Conservation (phyloP, 2,797 vertebrate genomes). For the Catostomus latipinnis region DNA sequence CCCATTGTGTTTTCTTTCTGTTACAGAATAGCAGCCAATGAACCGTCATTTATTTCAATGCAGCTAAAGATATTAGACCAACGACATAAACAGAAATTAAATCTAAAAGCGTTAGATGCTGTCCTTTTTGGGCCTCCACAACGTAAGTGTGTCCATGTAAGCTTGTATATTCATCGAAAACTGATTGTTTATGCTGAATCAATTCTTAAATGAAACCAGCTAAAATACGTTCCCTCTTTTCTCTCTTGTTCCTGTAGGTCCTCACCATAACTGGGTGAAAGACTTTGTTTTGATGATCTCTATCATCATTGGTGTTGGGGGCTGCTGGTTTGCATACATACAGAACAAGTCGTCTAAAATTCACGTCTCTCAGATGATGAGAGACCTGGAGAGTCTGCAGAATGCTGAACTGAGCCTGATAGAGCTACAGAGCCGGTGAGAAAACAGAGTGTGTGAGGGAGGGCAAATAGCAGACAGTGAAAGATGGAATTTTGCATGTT, state of each 20-base stretch:
- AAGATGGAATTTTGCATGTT: neutral
- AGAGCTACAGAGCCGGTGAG: conserved; percentile 93
- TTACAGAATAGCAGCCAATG: conserved; percentile 94
- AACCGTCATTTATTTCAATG: conserved; percentile 91
- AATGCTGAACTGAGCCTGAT: conserved; percentile 91
- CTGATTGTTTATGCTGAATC: neutral
- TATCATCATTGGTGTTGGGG: conserved; percentile 95
- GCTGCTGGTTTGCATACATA: conserved; percentile 98
- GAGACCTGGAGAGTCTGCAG: conserved; percentile 95
- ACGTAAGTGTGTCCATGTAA: conserved; percentile 81
- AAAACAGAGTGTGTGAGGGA: neutral
- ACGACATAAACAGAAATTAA: conserved; percentile 96
- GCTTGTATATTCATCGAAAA: neutral
- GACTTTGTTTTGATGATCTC: conserved; percentile 95
- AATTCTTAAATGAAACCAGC: neutral
- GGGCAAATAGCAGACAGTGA: neutral
- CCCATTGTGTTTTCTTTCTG: conserved; percentile 7
- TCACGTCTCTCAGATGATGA: conserved; percentile 98
- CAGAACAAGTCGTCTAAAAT: conserved; percentile 97
- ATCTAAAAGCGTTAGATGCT: conserved; percentile 94
- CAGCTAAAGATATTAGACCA: conserved; percentile 95
- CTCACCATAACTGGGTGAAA: conserved; percentile 96
- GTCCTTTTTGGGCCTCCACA: conserved; percentile 95
- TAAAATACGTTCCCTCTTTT: neutral
- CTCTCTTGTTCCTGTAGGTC: conserved; percentile 65